Evolutionary conservation across 2,113 vertebrate species (phyloP).

Genomic region (Cavia aperea): DNA sequence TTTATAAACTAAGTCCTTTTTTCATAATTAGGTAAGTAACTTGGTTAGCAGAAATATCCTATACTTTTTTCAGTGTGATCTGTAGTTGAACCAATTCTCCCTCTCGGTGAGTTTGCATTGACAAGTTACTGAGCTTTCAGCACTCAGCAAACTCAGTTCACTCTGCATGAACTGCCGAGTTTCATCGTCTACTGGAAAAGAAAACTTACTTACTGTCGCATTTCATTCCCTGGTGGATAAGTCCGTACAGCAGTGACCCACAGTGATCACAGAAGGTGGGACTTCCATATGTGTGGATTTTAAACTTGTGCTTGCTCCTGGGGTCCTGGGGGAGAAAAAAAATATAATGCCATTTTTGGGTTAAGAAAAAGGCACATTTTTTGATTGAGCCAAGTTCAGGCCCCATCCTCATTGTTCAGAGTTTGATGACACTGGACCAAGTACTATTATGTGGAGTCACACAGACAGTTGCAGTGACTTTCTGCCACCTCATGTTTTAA

Average conservation of each 20-base stretch:
- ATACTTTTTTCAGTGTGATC: not conserved
- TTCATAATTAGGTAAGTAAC: not conserved
- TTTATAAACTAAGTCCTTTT: not conserved
- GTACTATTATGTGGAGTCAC: not conserved
- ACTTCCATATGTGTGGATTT: conserved; percentile 96
- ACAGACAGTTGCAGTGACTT: fast-evolving
- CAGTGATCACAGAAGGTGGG: conserved; percentile 98
- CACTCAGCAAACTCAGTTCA: not conserved
- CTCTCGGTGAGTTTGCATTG: fast-evolving
- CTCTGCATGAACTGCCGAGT: fast-evolving
- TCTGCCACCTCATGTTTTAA: not conserved
- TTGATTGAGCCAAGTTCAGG: not conserved
- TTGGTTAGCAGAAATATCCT: not conserved
- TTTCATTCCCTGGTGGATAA: conserved; percentile 99
- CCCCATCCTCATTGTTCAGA: not conserved
- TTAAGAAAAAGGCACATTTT: not conserved
- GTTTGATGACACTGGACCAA: fast-evolving
- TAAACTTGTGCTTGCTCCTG: conserved; percentile 99
- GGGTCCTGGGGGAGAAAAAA: conserved; percentile 81
- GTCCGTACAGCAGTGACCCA: conserved; percentile 93
- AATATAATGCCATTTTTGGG: not conserved
- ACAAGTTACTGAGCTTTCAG: not conserved
- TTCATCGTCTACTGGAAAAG: not conserved
- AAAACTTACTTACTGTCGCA: conserved; percentile 92
- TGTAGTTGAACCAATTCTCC: not conserved